Evolutionary conservation across 1,140 invertebrate species (phyloP).

Genomic region (Drosophila serrata): DNA sequence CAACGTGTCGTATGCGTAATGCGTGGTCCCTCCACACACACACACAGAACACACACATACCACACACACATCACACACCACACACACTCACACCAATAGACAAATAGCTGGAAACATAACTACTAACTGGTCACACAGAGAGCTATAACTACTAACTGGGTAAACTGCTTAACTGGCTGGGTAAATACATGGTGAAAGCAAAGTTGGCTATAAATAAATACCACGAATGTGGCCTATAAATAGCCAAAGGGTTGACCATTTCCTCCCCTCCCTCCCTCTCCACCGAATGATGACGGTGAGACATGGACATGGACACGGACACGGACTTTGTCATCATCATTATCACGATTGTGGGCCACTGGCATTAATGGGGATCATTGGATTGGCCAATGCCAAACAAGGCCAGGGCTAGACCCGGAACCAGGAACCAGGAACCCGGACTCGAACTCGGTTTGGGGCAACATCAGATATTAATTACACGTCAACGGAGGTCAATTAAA

Average conservation of each 20-base stretch:
- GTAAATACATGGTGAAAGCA: conserved; percentile 25
- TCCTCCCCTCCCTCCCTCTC: too few relatives aligned
- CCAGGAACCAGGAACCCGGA: too few relatives aligned
- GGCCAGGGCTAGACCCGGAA: background rate
- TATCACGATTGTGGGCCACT: conserved; percentile 22
- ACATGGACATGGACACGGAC: background rate
- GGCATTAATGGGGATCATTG: conserved; percentile 41
- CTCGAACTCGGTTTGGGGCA: background rate
- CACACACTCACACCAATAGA: too few relatives aligned
- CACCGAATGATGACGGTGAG: conserved; percentile 16
- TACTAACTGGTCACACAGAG: background rate
- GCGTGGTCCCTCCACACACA: background rate
- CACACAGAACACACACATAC: background rate
- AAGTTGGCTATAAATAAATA: conserved; percentile 33
- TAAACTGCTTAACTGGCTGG: background rate
- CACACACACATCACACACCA: background rate
- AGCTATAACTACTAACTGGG: background rate
- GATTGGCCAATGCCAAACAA: conserved; percentile 21
- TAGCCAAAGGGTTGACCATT: conserved; percentile 20
- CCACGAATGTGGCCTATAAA: conserved; percentile 45
- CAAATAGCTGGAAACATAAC: background rate
- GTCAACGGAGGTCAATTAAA: conserved; percentile 57
- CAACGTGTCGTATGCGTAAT: conserved; percentile 48
- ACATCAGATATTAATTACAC: conserved; percentile 57
- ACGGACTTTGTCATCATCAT: background rate